Percentiles rank a stretch among this genome's conserved stretches.
These are phyloP conservation scores for Clitarchus hookeri DNA, from an alignment of 2,888 invertebrate genomes.

Conservation along the genomic window DNA sequence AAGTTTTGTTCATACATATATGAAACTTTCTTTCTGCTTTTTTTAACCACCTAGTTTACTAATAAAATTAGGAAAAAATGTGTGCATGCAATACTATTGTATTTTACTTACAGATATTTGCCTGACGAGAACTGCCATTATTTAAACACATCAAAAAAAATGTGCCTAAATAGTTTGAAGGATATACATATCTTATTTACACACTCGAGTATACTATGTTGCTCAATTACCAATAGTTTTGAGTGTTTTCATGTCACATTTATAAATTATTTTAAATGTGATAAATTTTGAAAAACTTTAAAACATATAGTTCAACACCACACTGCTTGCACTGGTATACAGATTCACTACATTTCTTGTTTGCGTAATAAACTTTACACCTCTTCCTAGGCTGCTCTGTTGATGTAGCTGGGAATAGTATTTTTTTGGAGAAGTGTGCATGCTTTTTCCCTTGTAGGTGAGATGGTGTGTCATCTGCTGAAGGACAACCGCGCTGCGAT, in stretches of 20 bases:
- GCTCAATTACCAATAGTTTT: neutral
- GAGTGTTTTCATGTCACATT: neutral
- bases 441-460: slow-evolving; percentile 41
- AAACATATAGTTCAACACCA: neutral
- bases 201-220: neutral
- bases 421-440: slow-evolving; percentile 42
- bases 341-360: neutral
- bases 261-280: neutral
- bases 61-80: too few relatives aligned
- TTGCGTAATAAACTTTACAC: neutral
- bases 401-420: slow-evolving; percentile 36
- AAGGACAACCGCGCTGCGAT: slow-evolving; percentile 41
- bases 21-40: too few relatives aligned
- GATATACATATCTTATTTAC: neutral
- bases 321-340: neutral
- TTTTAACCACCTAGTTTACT: too few relatives aligned
- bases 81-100: too few relatives aligned
- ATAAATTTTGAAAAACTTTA: neutral
- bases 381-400: neutral
- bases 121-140: neutral
- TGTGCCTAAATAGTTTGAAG: neutral
- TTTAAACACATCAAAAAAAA: neutral
- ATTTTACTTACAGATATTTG: too few relatives aligned
- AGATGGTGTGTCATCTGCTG: slow-evolving; percentile 34
- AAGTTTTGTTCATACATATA: too few relatives aligned